Conservation (phyloP, 1,140 invertebrate species). For the Penaeus chinensis region DNA sequence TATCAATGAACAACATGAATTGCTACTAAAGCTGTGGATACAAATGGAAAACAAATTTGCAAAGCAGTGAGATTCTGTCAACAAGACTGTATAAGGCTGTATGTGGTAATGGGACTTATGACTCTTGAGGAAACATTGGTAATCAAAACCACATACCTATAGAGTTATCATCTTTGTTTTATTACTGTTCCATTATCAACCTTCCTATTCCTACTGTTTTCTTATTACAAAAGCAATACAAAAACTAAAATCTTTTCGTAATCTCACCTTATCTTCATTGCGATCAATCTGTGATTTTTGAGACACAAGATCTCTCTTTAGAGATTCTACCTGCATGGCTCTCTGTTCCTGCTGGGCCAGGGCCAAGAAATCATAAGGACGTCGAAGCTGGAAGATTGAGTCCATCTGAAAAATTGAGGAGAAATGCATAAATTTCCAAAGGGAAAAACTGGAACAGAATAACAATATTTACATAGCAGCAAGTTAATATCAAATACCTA, state of each 20-base stretch:
- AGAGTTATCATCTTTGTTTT: background rate
- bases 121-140: background rate
- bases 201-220: background rate
- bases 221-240: background rate
- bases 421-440: background rate
- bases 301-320: conserved; percentile 76
- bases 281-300: conserved; percentile 71
- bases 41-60: too few relatives aligned
- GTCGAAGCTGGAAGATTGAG: conserved; percentile 81
- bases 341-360: conserved; percentile 85
- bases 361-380: conserved; percentile 83
- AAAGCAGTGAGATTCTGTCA: too few relatives aligned
- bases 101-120: background rate
- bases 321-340: conserved; percentile 74
- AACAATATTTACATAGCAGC: too few relatives aligned
- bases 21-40: too few relatives aligned
- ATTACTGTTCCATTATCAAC: background rate
- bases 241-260: background rate
- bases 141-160: background rate
- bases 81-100: background rate
- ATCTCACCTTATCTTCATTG: conserved; percentile 63
- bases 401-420: conserved; percentile 70
- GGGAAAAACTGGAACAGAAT: too few relatives aligned
- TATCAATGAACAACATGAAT: too few relatives aligned
- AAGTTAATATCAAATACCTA: too few relatives aligned